phyloP scores from a whole-genome alignment of 2,888 invertebrate genomes.

The Cerceris rybyensis region DNA sequence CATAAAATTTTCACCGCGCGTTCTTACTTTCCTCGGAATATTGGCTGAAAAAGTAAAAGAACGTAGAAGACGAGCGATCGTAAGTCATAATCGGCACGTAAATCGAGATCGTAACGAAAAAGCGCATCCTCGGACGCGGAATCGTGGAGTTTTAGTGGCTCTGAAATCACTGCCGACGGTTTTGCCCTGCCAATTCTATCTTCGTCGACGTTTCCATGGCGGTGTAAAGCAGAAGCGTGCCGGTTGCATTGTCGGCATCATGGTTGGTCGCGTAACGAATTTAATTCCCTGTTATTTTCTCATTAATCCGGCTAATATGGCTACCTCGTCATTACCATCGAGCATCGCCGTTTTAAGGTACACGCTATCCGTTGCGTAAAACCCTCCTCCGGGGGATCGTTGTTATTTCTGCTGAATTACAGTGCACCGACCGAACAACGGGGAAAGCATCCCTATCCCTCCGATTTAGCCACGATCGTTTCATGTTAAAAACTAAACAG shows the following conservation, averaged over 20 bases:
- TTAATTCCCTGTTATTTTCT: slow-evolving; percentile 47
- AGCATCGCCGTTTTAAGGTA: slow-evolving; percentile 17
- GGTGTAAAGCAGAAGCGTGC: background rate
- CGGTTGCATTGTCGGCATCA: slow-evolving; percentile 1
- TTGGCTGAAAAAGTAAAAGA: no score
- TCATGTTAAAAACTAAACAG: no score
- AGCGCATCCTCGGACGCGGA: background rate
- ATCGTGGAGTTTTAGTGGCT: background rate
- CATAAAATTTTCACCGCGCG: no score
- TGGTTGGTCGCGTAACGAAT: slow-evolving; percentile 2
- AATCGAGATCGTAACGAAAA: slow-evolving; percentile 4
- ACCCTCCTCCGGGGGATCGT: no score
- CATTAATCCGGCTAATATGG: slow-evolving; percentile 46
- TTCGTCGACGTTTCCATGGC: no score
- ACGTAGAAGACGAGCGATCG: background rate
- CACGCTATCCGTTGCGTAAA: slow-evolving; percentile 25
- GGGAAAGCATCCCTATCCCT: no score
- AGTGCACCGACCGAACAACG: no score
- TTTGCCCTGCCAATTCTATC: no score
- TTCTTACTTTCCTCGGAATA: no score
- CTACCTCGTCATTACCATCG: slow-evolving; percentile 19
- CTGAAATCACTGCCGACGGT: background rate
- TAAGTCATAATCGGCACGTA: background rate
- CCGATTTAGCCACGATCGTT: no score
- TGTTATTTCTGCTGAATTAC: no score